Evolutionary conservation across 2,888 invertebrate species (phyloP).

Genomic region (Heliconius erato): DNA sequence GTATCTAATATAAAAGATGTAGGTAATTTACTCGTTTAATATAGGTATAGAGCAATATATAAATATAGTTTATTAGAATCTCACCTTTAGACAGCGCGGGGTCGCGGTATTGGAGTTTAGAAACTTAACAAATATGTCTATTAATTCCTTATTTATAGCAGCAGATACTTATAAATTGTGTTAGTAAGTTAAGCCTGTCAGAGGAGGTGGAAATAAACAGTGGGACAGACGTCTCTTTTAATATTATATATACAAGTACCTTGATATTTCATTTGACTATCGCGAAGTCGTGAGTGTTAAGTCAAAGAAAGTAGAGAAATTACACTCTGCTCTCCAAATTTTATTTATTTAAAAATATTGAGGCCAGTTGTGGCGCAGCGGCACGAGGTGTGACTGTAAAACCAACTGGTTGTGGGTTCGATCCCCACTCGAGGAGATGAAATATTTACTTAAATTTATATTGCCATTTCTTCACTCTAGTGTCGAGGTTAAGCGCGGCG

Average conservation of each 20-base stretch:
- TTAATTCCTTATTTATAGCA: conserved; percentile 22
- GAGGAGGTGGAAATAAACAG: conserved; percentile 50
- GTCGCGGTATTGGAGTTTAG: conserved; percentile 20
- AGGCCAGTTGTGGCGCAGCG: no score
- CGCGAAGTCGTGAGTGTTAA: background rate
- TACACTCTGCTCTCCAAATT: background rate
- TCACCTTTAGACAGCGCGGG: conserved; percentile 20
- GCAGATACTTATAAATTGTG: conserved; percentile 33
- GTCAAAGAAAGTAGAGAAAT: background rate
- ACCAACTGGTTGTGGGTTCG: no score
- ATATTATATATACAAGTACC: background rate
- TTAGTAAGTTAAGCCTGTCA: conserved; percentile 39
- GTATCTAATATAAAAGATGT: background rate
- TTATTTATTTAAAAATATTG: background rate
- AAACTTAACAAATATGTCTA: conserved; percentile 27
- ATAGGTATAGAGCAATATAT: background rate
- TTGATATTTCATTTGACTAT: background rate
- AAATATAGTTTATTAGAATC: background rate
- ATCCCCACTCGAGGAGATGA: no score
- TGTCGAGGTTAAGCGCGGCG: no score
- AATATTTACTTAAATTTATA: no score
- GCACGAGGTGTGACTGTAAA: no score
- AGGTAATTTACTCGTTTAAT: no score
- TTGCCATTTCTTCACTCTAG: no score
- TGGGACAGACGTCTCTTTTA: conserved; percentile 41